Base-by-base conservation (phyloP, 1,140 invertebrate species). In the Rhopalosiphum maidis region DNA sequence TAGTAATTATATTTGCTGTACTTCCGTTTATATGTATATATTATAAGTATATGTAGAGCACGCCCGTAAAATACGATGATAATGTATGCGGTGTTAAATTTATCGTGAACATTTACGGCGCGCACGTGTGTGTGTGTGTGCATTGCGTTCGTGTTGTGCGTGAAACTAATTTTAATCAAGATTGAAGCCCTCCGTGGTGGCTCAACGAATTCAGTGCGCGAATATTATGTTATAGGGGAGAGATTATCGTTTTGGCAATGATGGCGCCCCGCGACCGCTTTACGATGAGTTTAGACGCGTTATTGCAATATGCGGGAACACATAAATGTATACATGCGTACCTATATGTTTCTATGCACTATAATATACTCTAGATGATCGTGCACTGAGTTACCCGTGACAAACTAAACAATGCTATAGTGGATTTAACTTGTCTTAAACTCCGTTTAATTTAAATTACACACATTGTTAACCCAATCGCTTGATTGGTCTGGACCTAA, bases 61-160 rank as follows among this genome's bases (percentile, higher is more conserved):
- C 60, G 60, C 30, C 15, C 60, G 60, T 77, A 77, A 77, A 77
- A 77, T 77, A 15, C n/a, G 60, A 77, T n/a, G 60, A 77, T 77
- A 77, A 77, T 77, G 23, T 86, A 86, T 43, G 83, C 37, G 83
- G 83, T 86, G 83, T 86, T 41, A 86, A 86, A 86, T 86, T 25
- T 25, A 86, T 86, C 8, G 37, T 25, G 25, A 48, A 37, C 86
- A 46, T 87, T 87, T 5, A 30, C 30, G 35, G 46, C 43, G 35
- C 18, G 46, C n/a, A n/a, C n/a, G n/a, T n/a, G n/a, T n/a, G n/a
- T n/a, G n/a, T 35, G 22, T 85, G 55, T 60, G 48, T 51, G 48
- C 21, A 51, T 51, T 51, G 48, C 6, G 30, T 77, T 77, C n/a
- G 30, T 68, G 60, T 30, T 68, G 60, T 82, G 35, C 77, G 77